Evolutionary conservation across 2,888 invertebrate genomes (phyloP), one percentile per base, ranked within the genome.

Genomic region (Coelinius sp.): DNA sequence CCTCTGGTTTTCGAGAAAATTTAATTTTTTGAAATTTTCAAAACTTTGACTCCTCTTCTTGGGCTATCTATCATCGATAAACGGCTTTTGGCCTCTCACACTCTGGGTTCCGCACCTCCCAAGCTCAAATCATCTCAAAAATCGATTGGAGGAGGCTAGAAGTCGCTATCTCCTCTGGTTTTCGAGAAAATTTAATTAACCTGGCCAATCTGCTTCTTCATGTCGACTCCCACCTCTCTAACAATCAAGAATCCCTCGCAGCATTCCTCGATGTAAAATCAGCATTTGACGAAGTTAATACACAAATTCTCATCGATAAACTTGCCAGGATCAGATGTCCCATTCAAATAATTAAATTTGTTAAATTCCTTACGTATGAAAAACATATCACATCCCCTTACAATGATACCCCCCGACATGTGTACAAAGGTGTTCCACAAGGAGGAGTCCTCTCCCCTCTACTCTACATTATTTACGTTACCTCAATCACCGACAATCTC

Each of bases 281-380:
- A 0, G 76, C 77, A 0, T 78, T 77, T 31, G 77, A 76, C 35
- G 75, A 79, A 17, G 73, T 78, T 0, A 75, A 76, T 17, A 46
- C 65, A 25, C 38, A 73, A 8, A 73, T 76, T 0, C 69, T 77
- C 25, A 20, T 74, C 6, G 2, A 25, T 4, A 62, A 70, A 64
- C 62, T 77, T 4, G 35, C 59, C 2, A 7, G 1, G 14, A 35
- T 62, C 0, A 20, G 59, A 0, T 14, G 27, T 1, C 20, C 59
- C 1, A 20, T 1, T 0, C 31, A 8, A 1, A 1, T 35, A 1
- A 10, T 62, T 20, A 10, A 62, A 8, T 62, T 62, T 35, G 35
- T 62, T 10, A 62, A 62, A 10, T 35, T 17, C 10, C 27, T 62
- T 0, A 62, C 59, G 2, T 17, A 35, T 31, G 35, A 31, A 35